These are phyloP conservation scores for Physocephala rufipes DNA, from an alignment of 2,888 invertebrate species.

Conservation along the genomic window DNA sequence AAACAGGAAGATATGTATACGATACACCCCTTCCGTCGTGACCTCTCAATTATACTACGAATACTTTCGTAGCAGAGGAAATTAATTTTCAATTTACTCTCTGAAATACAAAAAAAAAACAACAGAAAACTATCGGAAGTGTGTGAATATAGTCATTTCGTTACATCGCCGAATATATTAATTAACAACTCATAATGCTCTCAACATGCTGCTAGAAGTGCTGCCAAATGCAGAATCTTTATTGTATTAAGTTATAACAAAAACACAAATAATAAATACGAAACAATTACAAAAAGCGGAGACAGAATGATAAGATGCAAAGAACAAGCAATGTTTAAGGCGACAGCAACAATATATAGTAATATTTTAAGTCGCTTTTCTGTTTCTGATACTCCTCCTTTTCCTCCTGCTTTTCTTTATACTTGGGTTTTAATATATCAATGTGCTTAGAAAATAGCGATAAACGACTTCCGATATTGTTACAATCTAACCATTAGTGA, in stretches of 20 bases:
- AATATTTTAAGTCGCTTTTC: too few species aligned
- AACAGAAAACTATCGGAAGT: background rate
- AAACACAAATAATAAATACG: slow-evolving; percentile 8
- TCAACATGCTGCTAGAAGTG: slow-evolving; percentile 5
- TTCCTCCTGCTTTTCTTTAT: background rate
- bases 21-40: too few species aligned
- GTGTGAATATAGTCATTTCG: background rate
- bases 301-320: background rate
- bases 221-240: slow-evolving; percentile 15
- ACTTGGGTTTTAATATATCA: background rate
- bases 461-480: slow-evolving; percentile 10
- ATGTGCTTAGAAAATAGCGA: background rate
- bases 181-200: background rate
- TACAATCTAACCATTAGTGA: background rate
- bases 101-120: too few species aligned
- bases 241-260: background rate
- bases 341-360: background rate
- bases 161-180: background rate
- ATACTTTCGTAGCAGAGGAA: background rate
- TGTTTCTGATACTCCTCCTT: background rate
- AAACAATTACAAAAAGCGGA: too few species aligned
- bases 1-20: too few species aligned
- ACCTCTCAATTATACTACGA: too few species aligned
- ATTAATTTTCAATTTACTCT: too few species aligned
- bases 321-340: background rate